Conservation (phyloP, 2,888 invertebrate genomes). For the Teinopalpus imperialis region DNA sequence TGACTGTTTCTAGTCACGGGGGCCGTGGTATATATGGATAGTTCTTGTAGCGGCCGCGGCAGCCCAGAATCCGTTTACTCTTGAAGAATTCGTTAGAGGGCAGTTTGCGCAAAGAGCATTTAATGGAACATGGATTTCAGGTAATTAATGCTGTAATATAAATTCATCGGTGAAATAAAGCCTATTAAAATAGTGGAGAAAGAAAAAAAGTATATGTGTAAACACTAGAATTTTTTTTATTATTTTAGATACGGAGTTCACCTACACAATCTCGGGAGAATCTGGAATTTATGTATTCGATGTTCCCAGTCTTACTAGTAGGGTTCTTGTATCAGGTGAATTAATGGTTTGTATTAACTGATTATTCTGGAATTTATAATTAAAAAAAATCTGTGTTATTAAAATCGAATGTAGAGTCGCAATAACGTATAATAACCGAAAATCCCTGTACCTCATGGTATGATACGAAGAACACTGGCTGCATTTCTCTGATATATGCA, state of each 20-base stretch:
- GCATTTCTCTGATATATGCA: too few species aligned
- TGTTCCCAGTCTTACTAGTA: slow-evolving; percentile 50
- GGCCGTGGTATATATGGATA: slow-evolving; percentile 43
- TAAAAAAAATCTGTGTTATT: too few species aligned
- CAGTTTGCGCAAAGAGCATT: slow-evolving; percentile 70
- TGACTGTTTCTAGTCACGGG: slow-evolving; percentile 19
- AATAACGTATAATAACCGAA: too few species aligned
- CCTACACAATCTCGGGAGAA: slow-evolving; percentile 68
- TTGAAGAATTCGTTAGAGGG: slow-evolving; percentile 64
- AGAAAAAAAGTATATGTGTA: too few species aligned
- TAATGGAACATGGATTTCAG: slow-evolving; percentile 85
- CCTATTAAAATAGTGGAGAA: too few species aligned
- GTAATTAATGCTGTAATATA: too few species aligned
- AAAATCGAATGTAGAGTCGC: too few species aligned
- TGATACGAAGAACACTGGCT: too few species aligned
- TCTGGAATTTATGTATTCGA: slow-evolving; percentile 73
- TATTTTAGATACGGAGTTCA: slow-evolving; percentile 78
- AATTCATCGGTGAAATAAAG: too few species aligned
- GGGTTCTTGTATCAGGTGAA: slow-evolving; percentile 62
- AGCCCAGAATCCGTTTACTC: slow-evolving; percentile 61
- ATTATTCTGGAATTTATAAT: background rate
- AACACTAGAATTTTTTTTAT: background rate
- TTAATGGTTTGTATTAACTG: slow-evolving; percentile 61
- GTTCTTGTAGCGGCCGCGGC: slow-evolving; percentile 45
- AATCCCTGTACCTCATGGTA: too few species aligned